Conservation (phyloP, 2,888 invertebrate genomes). For the Mimas tiliae region DNA sequence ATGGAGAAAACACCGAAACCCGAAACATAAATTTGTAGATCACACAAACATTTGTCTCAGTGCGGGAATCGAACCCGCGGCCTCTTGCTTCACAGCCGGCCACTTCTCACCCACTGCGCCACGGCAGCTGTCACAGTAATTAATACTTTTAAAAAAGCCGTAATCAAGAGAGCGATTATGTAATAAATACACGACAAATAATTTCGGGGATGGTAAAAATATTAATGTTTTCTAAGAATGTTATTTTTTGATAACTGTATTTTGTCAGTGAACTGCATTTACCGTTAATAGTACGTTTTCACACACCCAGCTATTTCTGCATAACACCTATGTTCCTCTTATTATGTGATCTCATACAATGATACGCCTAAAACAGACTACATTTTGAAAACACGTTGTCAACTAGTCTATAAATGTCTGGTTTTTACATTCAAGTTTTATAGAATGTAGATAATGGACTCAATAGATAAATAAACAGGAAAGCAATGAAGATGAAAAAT, state of each 20-base stretch:
- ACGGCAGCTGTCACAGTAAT: too few species aligned
- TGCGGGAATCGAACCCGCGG: too few species aligned
- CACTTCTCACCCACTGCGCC: too few species aligned
- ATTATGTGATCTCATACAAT: background rate
- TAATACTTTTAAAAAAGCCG: too few species aligned
- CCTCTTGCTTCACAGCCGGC: too few species aligned
- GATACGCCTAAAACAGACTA: background rate
- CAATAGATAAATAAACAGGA: background rate
- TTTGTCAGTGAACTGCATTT: background rate
- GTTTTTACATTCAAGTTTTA: background rate
- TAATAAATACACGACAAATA: too few species aligned
- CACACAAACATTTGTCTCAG: too few species aligned
- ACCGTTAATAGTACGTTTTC: background rate
- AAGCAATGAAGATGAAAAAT: conserved; percentile 10
- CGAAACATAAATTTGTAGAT: too few species aligned
- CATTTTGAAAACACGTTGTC: background rate
- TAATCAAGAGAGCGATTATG: too few species aligned
- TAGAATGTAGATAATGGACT: background rate
- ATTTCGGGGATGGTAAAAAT: too few species aligned
- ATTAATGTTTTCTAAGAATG: too few species aligned
- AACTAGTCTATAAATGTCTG: background rate
- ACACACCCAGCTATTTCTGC: background rate
- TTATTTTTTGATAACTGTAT: background rate
- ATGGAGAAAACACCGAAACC: too few species aligned
- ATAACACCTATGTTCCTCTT: background rate